Percentiles rank a stretch among this genome's conserved stretches.
These are phyloP conservation scores for Cyanoramphus novaezelandiae DNA, from an alignment of 2,113 vertebrate genomes.

Conservation along the genomic window DNA sequence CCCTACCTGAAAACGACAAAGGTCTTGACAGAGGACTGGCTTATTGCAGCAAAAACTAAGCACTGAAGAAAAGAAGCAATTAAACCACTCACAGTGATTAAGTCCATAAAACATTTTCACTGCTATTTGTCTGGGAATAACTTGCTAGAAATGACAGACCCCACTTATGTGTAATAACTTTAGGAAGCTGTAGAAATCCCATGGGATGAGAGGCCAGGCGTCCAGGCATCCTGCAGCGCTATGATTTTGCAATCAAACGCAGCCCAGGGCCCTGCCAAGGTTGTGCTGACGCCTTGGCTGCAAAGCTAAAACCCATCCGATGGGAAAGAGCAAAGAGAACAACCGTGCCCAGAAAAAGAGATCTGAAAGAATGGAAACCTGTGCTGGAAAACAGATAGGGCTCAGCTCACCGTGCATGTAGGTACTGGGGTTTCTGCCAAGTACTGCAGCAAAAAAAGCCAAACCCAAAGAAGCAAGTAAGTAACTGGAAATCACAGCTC, in stretches of 20 bases:
- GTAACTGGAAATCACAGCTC: neutral
- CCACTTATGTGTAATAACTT: neutral
- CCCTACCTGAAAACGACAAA: neutral
- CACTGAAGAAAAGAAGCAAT: neutral
- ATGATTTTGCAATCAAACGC: neutral
- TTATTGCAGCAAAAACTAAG: neutral
- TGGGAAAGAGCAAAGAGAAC: neutral
- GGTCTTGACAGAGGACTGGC: neutral
- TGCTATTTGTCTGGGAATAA: constrained; percentile 6
- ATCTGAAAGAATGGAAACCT: neutral
- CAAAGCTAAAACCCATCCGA: neutral
- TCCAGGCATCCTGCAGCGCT: neutral
- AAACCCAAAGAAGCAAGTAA: neutral
- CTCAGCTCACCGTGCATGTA: accelerated
- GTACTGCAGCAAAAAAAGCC: neutral
- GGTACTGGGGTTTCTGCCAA: neutral
- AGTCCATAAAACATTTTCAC: constrained; percentile 3
- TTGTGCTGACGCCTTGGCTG: accelerated
- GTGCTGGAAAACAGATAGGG: neutral
- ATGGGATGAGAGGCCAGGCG: neutral
- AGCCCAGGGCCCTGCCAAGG: neutral
- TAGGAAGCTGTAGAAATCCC: neutral
- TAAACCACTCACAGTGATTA: constrained; percentile 2
- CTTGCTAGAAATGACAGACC: neutral
- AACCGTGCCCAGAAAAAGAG: neutral